phyloP scores from a whole-genome alignment of 2,113 vertebrate species.

The Upupa epops region DNA sequence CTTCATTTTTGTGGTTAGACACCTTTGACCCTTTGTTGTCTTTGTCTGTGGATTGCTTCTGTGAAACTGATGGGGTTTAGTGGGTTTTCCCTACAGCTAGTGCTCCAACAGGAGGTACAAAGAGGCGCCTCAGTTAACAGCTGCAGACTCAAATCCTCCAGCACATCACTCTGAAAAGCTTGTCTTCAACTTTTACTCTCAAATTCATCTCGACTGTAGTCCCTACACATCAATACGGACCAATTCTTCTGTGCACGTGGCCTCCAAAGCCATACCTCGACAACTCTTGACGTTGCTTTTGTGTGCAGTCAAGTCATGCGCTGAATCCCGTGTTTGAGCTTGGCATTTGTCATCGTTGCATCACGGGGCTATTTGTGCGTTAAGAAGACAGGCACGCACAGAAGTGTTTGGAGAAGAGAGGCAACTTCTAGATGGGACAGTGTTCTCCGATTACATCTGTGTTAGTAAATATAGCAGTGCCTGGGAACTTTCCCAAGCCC shows the following conservation, averaged over 20 bases:
- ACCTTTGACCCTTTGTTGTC: slow-evolving; percentile 27
- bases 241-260: neutral
- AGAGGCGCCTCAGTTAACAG: neutral
- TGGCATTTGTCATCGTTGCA: neutral
- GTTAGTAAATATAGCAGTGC: neutral
- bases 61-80: slow-evolving; percentile 7
- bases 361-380: neutral
- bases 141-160: neutral
- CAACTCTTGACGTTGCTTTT: neutral
- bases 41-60: slow-evolving; percentile 11
- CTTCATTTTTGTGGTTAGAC: slow-evolving; percentile 24
- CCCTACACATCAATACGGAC: neutral
- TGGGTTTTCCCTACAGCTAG: slow-evolving; percentile 29
- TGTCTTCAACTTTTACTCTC: neutral
- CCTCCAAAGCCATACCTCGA: neutral
- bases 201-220: neutral
- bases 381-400: neutral
- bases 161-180: neutral
- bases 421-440: neutral
- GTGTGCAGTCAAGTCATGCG: neutral
- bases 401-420: neutral
- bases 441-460: neutral
- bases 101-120: neutral
- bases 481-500: slow-evolving; percentile 1
- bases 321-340: rapidly evolving